Base-by-base conservation (phyloP, 1,140 invertebrate species). In the Choristoneura fumiferana region DNA sequence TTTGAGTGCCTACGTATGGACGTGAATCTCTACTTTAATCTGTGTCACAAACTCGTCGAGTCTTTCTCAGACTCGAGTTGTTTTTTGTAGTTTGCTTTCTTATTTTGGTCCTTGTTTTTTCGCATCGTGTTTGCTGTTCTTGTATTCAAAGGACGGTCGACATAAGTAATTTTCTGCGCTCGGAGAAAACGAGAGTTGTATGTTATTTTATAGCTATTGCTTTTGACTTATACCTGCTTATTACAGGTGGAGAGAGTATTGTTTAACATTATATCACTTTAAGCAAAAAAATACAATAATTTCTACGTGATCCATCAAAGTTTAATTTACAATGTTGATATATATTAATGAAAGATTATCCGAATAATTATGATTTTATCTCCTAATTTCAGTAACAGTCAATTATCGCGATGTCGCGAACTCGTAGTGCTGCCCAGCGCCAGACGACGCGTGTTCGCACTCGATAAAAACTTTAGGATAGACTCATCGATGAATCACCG, bases 401-500 rank as follows among this genome's bases (percentile, higher is more conserved):
- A 49, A 49, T 49, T 49, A 49, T 49, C 17, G 5, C 1, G 12
- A n/a, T 22, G 43, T 49, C 43, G 43, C 43, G 43, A 49, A 49
- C 22, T 6, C 22, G 22, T 49, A 49, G 40, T 22, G 14, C 39
- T 12, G 43, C 15, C 1, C n/a, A n/a, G n/a, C n/a, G n/a, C 10
- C 10, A 39, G 37, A 39, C 37, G 22, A 29, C 43, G 22, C 54
- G 54, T 39, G 52, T n/a, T 38, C 52, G 22, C n/a, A 71, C 36
- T 71, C 82, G 79, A 85, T 87, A 85, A 87, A 85, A 84, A 84
- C 66, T 76, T 78, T 80, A 78, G 73, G 76, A 81, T 87, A 85
- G 81, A 87, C 81, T 87, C 84, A 86, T 84, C 84, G 83, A 81
- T 87, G 84, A 87, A 68, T 87, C 84, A 87, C 67, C 78, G 58